Evolutionary conservation across 2,888 invertebrate genomes (phyloP), one percentile per base, ranked within the genome.

Genomic region (Drosophila kokeensis): DNA sequence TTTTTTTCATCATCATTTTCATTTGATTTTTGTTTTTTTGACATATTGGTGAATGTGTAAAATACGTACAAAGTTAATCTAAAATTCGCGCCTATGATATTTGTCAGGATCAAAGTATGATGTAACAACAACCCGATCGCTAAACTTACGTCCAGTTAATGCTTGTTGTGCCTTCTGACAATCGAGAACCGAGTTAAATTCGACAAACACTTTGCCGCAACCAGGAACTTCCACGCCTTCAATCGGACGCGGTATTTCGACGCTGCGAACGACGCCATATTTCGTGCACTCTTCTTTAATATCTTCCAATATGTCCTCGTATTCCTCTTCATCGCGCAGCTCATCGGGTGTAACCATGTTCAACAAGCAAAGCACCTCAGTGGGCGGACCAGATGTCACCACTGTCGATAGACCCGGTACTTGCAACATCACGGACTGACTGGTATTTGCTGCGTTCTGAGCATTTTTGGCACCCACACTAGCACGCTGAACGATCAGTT

Each of bases 281-380:
- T 99, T 99, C 92, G 97, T 97, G 94, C 99, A 99, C 93, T 99
- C 99, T 93, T 99, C 99, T 90, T 97, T 97, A 90, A 99, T 99
- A 93, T 99, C 99, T 92, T 99, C 99, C 69, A 99, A 94, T 89
- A 99, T 99, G 92, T 99, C 99, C 93, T 99, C 99, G 92, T 99
- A 99, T 93, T 99, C 99, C 91, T 99, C 99, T 92, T 99, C 99
- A 92, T 98, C 98, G 90, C 97, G 96, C 79, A 99, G 94, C 93
- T 99, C 99, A 87, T 99, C 99, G 0, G 98, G 97, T 0, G 98
- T 97, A 36, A 99, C 98, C 99, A 99, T 99, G 93, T 99, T 99
- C 93, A 99, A 95, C 53, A 99, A 95, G 92, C 99, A 99, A 34
- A 99, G 95, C 61, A 97, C 97, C 95, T 99, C 97, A 30, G 98